Evolutionary conservation across 2,113 vertebrate genomes (phyloP).

Genomic region (Pterocles orientalis): DNA sequence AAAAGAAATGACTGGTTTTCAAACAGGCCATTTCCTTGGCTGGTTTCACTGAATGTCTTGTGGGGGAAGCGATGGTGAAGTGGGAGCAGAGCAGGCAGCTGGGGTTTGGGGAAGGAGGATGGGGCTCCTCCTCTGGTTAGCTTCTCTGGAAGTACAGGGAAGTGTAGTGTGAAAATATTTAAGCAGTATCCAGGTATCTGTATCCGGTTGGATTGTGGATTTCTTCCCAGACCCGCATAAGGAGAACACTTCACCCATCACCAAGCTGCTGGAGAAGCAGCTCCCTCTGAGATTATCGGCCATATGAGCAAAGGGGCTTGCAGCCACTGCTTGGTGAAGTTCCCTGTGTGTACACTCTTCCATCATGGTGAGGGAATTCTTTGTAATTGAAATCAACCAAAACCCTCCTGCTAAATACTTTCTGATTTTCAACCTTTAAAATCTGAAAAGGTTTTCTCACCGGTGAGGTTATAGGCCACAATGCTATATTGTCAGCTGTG

Average conservation of each 20-base stretch:
- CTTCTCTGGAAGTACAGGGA: background rate
- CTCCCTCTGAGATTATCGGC: background rate
- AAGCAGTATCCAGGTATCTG: background rate
- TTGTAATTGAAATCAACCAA: background rate
- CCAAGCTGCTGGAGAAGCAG: background rate
- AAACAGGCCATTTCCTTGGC: conserved; percentile 3
- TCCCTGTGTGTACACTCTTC: background rate
- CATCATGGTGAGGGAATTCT: background rate
- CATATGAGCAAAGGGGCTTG: background rate
- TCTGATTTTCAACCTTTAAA: background rate
- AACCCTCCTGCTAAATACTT: rapidly evolving
- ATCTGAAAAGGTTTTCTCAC: background rate
- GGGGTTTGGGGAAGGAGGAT: background rate
- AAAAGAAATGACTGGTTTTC: conserved; percentile 3
- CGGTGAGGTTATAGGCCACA: background rate
- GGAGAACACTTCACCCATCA: background rate
- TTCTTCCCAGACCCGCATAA: background rate
- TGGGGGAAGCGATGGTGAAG: rapidly evolving
- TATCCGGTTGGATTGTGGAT: background rate
- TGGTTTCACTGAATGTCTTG: background rate
- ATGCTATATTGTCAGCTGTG: background rate
- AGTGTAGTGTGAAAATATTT: background rate
- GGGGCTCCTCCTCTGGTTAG: background rate
- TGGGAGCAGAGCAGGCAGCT: rapidly evolving
- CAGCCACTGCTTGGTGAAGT: background rate